Evolutionary conservation across 2,797 vertebrate genomes (phyloP), one percentile per base, ranked within the genome.

Genomic region (Falco naumanni): DNA sequence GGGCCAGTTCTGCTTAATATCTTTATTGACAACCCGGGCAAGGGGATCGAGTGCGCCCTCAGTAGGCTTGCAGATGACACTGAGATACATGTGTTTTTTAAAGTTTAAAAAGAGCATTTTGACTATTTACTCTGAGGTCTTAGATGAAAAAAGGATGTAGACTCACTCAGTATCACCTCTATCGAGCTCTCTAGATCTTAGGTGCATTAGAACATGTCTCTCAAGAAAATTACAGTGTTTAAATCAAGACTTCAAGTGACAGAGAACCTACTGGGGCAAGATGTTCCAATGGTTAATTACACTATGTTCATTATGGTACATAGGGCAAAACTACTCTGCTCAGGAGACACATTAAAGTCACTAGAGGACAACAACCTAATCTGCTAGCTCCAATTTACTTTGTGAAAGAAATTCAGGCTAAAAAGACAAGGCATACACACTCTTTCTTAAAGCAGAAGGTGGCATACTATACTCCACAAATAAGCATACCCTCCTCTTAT

Each of bases 211-310:
- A 87, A 94, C 16, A 1, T 33, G 59, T 50, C 6, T 77, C 92
- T 86, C 72, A 78, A 93, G 82, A 93, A 92, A 91, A 95, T 81
- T 59, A 68, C 26, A 78, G 50, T 76, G n/a, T 84, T 92, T 93
- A 92, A 96, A 95, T 96, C 95, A 96, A 92, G 94, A 93, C 95
- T 96, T 96, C 79, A 96, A 93, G 90, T 82, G 94, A 96, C 89
- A 94, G 84, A 96, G 94, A 92, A 96, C 79, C 93, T 96, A 85
- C 79, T 70, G 89, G 91, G 92, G 95, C 92, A 95, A 96, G 87
- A 90, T 79, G 76, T 91, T 95, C 87, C 84, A 96, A 56, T 88
- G 96, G 92, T 91, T 96, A 96, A 95, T 97, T 96, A 97, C 26
- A 61, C 79, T 66, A 60, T 4, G 13, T 68, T 95, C 94, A 92